Evolutionary conservation across 2,113 vertebrate species (phyloP).

Genomic region (Ammodytes marinus): DNA sequence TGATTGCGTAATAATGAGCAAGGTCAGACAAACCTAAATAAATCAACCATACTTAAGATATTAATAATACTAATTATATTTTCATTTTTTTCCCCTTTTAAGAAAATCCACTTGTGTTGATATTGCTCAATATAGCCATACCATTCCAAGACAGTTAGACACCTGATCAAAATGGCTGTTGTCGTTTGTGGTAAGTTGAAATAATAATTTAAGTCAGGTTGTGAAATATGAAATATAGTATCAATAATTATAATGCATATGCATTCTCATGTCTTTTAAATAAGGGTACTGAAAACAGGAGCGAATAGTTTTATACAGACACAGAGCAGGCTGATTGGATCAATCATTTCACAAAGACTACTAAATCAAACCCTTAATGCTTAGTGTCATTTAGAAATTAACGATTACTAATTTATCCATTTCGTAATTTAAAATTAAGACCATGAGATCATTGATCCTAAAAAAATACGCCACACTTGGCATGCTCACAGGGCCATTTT

Average conservation of each 20-base stretch:
- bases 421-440: background rate
- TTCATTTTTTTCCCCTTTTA: no score
- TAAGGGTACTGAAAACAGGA: slow-evolving; percentile 1
- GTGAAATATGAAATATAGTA: slow-evolving; percentile 34
- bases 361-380: background rate
- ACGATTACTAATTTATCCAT: background rate
- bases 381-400: background rate
- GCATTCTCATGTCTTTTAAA: slow-evolving; percentile 3
- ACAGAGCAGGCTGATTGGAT: slow-evolving; percentile 1
- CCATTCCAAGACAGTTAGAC: background rate
- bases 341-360: slow-evolving; percentile 15
- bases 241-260: background rate
- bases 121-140: background rate
- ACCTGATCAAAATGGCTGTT: background rate
- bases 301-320: slow-evolving; percentile 3
- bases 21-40: slow-evolving; percentile 2
- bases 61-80: no score
- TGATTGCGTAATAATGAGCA: background rate
- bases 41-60: background rate
- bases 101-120: background rate
- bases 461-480: slow-evolving; percentile 83
- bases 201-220: slow-evolving; percentile 23
- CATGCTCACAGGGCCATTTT: slow-evolving; percentile 80
- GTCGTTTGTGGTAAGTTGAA: background rate
- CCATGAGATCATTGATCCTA: slow-evolving; percentile 58